Conservation (phyloP, 2,888 invertebrate species). For the Cephus pygmeus region DNA sequence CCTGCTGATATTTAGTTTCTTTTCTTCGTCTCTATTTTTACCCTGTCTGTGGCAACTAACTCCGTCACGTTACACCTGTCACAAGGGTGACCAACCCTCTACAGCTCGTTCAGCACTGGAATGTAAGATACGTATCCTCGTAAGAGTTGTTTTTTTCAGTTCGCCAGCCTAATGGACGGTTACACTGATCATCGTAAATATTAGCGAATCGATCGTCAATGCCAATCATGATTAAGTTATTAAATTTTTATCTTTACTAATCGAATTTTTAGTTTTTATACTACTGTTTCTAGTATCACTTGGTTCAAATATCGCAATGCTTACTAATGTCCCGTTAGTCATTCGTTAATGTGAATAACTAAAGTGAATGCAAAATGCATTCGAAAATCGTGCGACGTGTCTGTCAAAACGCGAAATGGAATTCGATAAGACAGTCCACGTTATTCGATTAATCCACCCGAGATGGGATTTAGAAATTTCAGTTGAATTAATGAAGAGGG, state of each 20-base stretch:
- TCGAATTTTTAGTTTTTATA: not conserved
- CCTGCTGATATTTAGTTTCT: too few species aligned
- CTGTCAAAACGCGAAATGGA: not conserved
- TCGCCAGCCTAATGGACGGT: not conserved
- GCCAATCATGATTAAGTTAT: not conserved
- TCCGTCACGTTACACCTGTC: too few species aligned
- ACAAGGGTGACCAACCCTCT: too few species aligned
- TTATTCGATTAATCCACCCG: not conserved
- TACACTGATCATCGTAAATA: not conserved
- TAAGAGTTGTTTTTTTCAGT: not conserved
- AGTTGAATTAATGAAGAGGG: constrained; percentile 56
- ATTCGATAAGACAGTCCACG: not conserved
- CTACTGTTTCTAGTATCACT: not conserved
- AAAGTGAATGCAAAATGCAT: not conserved
- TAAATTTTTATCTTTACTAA: not conserved
- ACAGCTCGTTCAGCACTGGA: not conserved
- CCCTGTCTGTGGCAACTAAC: too few species aligned
- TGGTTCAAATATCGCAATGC: not conserved
- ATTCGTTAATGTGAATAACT: not conserved
- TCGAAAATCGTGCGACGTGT: not conserved
- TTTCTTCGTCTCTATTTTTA: too few species aligned
- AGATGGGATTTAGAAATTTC: not conserved
- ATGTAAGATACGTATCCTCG: not conserved
- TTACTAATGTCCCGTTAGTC: not conserved
- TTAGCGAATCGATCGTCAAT: not conserved